A percentile compares a stretch with the other conserved stretches of the same genome.
Conservation (phyloP, 2,797 vertebrate species). For the Gallinago solitaria region DNA sequence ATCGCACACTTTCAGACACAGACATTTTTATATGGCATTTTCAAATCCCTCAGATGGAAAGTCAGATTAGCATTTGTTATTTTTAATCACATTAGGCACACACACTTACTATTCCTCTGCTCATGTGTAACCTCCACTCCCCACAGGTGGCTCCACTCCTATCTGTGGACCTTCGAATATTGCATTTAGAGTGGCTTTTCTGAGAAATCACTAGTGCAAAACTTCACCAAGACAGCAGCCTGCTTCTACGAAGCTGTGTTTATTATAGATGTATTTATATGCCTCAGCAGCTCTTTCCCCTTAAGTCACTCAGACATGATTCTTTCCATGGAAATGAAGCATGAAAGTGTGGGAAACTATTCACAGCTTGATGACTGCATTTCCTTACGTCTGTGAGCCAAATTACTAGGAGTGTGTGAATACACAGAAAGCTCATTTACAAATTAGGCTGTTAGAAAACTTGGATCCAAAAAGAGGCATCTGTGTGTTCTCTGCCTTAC, state of each 20-base stretch:
- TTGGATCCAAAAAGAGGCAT: neutral
- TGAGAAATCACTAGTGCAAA: neutral
- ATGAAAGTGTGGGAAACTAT: neutral
- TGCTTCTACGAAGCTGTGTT: neutral
- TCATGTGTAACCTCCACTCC: neutral
- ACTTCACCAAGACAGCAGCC: neutral
- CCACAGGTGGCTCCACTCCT: neutral
- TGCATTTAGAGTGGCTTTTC: neutral
- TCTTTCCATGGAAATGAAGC: slow-evolving; percentile 1
- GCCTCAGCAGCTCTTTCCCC: neutral
- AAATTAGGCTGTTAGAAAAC: slow-evolving; percentile 39
- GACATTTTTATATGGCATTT: neutral
- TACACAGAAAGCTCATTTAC: slow-evolving; percentile 45
- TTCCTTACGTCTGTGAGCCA: slow-evolving; percentile 7
- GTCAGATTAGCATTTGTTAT: neutral
- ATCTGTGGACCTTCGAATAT: neutral
- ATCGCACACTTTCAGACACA: fast-evolving
- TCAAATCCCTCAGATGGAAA: neutral
- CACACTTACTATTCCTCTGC: neutral
- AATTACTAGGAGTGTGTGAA: slow-evolving; percentile 31
- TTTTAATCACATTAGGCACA: neutral
- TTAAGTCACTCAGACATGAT: neutral
- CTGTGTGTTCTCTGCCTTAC: neutral
- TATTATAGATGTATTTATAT: neutral
- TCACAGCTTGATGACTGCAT: slow-evolving; percentile 17